Base-by-base conservation (phyloP, 2,888 invertebrate species). In the Hypselothyrea guttata region DNA sequence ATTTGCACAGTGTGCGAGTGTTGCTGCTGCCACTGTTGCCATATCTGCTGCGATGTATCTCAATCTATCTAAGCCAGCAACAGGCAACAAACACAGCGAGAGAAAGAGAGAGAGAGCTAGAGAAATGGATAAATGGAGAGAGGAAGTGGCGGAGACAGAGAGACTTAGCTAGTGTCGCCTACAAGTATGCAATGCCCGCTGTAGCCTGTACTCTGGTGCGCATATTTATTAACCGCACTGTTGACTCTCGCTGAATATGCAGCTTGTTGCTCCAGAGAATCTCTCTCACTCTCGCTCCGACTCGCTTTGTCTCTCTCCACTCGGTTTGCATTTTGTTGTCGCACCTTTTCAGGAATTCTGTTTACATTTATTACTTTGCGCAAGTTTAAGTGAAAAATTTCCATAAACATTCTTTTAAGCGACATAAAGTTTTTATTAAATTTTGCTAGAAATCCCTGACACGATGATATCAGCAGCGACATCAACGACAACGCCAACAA, bases 371-470 rank as follows among this genome's bases (percentile, higher is more conserved):
- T 87, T 87, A 87, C 87, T 87, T 87, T 87, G 86, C 86, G 79
- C 86, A 87, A 87, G 78, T 87, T 87, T 78, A 87, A 87, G 87
- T 86, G 86, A 87, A 87, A 86, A 87, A 87, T 87, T 87, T 87
- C 86, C 86, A 87, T 87, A 86, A 86, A 87, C 87, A 87, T 87
- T 87, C 86, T 86, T 87, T 87, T 84, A 84, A 87, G 84, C 84
- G 84, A 87, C 87, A 86, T 87, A 84, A 86, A 87, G 86, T 86
- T 87, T 87, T 87, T 87, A 87, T 87, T 87, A 86, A 87, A 86
- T 87, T 87, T 79, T 82, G 72, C 82, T 86, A 77, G 84, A 81
- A 84, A 81, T 75, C 81, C 74, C 73, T 71, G 78, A 82, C 83
- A 84, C 82, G 79, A 84, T 75, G 83, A 81, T 81, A 81, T 81